A percentile compares a stretch with the other conserved stretches of the same genome.
These are phyloP conservation scores for Centrocercus urophasianus DNA, from an alignment of 2,113 vertebrate species.

Conservation along the genomic window DNA sequence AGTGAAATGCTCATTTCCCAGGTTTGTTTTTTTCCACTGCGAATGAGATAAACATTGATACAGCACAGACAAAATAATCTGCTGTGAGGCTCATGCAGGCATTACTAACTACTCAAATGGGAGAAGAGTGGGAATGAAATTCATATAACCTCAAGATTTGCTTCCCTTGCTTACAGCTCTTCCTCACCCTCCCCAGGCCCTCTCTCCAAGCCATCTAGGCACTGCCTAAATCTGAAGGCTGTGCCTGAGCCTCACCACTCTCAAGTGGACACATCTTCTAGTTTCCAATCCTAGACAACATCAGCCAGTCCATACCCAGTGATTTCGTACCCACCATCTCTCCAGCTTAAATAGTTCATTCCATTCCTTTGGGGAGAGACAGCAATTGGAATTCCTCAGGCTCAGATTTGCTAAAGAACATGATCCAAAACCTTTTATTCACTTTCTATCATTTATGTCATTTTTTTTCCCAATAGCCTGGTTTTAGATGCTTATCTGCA, in stretches of 20 bases:
- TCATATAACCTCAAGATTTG: not conserved
- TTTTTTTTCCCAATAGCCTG: not conserved
- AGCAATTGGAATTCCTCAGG: not conserved
- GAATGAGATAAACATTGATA: conserved; percentile 51
- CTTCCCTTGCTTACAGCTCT: not conserved
- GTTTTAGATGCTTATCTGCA: not conserved
- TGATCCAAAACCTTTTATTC: not conserved
- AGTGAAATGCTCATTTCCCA: not conserved
- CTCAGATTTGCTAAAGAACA: not conserved
- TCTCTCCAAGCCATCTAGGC: not conserved
- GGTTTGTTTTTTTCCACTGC: not conserved
- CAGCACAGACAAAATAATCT: not conserved
- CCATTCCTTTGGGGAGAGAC: not conserved
- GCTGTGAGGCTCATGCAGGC: not conserved
- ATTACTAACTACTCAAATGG: conserved; percentile 47
- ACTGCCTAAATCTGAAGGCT: not conserved
- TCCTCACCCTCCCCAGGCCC: not conserved
- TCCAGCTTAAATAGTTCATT: not conserved
- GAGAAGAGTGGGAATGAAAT: conserved; percentile 4
- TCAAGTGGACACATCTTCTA: not conserved
- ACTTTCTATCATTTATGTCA: not conserved
- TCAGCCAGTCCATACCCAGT: not conserved
- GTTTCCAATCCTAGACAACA: not conserved
- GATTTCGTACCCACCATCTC: not conserved
- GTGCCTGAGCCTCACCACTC: not conserved